Evolutionary conservation across 1,140 invertebrate species (phyloP), one percentile per base, ranked within the genome.

Genomic region (Ceratina calcarata): DNA sequence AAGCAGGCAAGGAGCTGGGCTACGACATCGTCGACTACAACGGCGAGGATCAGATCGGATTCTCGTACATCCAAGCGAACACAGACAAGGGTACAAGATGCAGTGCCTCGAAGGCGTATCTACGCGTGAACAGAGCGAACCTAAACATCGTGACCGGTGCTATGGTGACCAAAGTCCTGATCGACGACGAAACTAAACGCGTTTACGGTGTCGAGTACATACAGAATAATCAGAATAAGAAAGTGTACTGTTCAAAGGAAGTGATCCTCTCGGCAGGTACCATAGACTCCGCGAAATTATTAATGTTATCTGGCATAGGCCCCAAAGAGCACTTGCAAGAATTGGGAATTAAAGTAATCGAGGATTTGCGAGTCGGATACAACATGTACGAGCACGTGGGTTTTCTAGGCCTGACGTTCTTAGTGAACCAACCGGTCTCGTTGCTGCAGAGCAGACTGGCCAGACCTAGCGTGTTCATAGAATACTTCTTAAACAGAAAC

Each of bases 271-370:
- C 95, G 0, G 95, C 94, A 0, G 96, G 96, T 7, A 93, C 95
- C 1, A 94, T 96, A 15, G 95, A 96, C 82, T 94, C 95, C 0
- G 95, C 96, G 2, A 95, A 96, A 84, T 72, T 97, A 10, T 89
- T 97, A 0, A 95, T 97, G 94, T 85, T 97, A 0, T 97, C 96
- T 1, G 96, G 96, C 22, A 94, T 97, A 49, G 96, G 96, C 6
- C 96, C 96, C 0, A 93, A 88, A 73, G 91, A 95, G 32, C 95
- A 97, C 82, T 91, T 98, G 2, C 89, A 95, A 64, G 94, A 95
- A 32, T 90, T 97, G 1, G 95, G 95, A 0, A 95, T 97, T 32
- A 92, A 94, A 0, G 91, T 96, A 0, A 90, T 97, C 13, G 91
- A 95, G 86, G 94, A 96, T 79, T 90, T 96, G 15, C 94, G 93